Base-by-base conservation (phyloP, 2,888 invertebrate species). In the Andrena hattorfiana region DNA sequence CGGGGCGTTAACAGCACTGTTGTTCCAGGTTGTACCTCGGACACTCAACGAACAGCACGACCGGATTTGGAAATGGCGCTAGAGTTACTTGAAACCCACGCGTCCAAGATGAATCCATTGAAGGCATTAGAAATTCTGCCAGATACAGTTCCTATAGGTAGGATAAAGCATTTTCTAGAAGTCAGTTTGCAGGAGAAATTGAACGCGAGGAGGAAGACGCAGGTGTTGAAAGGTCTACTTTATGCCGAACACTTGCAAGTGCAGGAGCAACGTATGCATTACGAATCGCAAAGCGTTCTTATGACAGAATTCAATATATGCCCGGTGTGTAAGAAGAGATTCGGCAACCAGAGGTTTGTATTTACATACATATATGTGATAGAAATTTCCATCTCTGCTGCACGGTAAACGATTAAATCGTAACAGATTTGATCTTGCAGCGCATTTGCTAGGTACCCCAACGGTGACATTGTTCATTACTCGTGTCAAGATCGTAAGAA, bases 381-480 rank as follows among this genome's bases (percentile, higher is more conserved):
- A 54, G 20, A 16, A 63, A 7, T 51, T 32, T 8, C 20, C 16
- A n/a, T 13, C 6, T 62, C 13, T 48, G 1, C 8, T 28, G 4
- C n/a, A 20, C 16, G 26, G 32, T 2, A 1, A 48, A 20, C 2
- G 26, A 16, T 56, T 42, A 7, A 62, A 66, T 28, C 28, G 1
- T 35, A 6, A 59, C 48, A 16, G 2, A 6, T 79, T 42, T 42
- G 23, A 51, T 51, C 56, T 86, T 81, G 51, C 94, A 97, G 98
- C 95, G 99, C 99, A 30, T 98, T 99, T 94, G 98, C 98, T 6
- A 95, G 98, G 64, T 98, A 97, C 94, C 98, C 99, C 1, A 97
- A 97, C 94, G 98, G 98, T 2, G 97, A 98, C 89, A 96, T 99
- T 26, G 98, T 99, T 0, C 99, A 99, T 94, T 98, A 97, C 92